phyloP scores from a whole-genome alignment of 2,888 invertebrate genomes.

The Bibio marci region DNA sequence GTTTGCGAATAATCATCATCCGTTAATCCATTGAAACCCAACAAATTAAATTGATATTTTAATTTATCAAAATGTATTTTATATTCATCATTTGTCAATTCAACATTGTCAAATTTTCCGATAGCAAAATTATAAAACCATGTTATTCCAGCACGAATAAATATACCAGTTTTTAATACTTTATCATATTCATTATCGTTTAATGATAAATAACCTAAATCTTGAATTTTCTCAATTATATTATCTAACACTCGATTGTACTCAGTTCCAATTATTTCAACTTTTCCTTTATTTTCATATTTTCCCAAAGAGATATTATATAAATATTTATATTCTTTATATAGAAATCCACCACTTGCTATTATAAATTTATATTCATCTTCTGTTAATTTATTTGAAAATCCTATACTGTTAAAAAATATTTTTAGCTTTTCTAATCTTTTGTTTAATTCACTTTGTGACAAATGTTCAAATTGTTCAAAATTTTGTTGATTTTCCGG shows the following conservation, averaged over 20 bases:
- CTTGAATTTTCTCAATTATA: neutral
- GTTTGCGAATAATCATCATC: too few relatives aligned
- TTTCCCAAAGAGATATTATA: neutral
- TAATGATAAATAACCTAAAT: neutral
- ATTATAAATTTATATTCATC: conserved; percentile 2
- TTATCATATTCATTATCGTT: neutral
- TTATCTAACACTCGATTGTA: neutral
- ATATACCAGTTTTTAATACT: too few relatives aligned
- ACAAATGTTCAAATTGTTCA: conserved; percentile 1
- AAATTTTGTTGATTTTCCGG: too few relatives aligned
- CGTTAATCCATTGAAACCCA: too few relatives aligned
- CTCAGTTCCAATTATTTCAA: conserved; percentile 1
- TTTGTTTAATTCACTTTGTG: neutral
- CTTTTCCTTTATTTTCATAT: conserved; percentile 1
- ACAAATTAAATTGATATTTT: too few relatives aligned
- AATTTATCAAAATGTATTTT: too few relatives aligned
- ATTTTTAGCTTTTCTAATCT: neutral
- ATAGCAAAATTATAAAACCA: too few relatives aligned
- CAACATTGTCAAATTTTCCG: too few relatives aligned
- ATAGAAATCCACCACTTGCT: conserved; percentile 1
- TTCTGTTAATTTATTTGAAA: neutral
- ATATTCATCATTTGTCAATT: too few relatives aligned
- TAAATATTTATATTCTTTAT: conserved; percentile 3
- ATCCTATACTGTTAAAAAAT: neutral
- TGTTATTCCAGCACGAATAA: too few relatives aligned